These are phyloP conservation scores for Petrocephalus sullivani DNA, from an alignment of 2,797 vertebrate species.

Conservation along the genomic window DNA sequence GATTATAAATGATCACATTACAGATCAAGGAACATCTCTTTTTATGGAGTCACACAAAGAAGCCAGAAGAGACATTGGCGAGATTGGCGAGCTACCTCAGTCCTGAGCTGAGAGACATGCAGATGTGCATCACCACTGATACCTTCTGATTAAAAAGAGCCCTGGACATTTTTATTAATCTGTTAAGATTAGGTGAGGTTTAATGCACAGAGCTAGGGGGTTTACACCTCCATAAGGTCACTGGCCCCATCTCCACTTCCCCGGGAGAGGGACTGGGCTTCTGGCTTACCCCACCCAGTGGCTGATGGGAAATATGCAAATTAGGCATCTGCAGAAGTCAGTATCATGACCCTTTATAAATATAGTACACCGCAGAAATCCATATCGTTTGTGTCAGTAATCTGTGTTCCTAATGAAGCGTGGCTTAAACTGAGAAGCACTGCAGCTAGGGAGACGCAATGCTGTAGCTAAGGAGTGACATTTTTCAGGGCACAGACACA, in stretches of 20 bases:
- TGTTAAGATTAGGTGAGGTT: not conserved
- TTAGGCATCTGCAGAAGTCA: not conserved
- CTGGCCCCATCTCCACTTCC: not conserved
- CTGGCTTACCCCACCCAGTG: not conserved
- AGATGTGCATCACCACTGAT: not conserved
- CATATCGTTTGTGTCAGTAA: not conserved
- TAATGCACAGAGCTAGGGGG: not conserved
- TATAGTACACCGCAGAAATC: not conserved
- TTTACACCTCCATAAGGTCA: not conserved
- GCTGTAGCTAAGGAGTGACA: not conserved
- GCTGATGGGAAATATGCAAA: slow-evolving; percentile 8
- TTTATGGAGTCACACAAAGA: not conserved
- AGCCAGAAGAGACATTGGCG: not conserved
- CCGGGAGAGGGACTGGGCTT: not conserved
- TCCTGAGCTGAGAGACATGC: not conserved
- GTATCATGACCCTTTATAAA: not conserved
- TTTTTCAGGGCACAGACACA: not conserved
- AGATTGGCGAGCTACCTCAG: not conserved
- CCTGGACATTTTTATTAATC: not conserved
- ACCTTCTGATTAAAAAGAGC: not conserved
- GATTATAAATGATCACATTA: slow-evolving; percentile 11
- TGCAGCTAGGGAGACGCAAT: not conserved
- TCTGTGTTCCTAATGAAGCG: not conserved
- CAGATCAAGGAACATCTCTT: not conserved
- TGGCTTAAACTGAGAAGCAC: not conserved